These are phyloP conservation scores for Oxystoma pomonae DNA, from an alignment of 2,888 invertebrate genomes.

Conservation along the genomic window DNA sequence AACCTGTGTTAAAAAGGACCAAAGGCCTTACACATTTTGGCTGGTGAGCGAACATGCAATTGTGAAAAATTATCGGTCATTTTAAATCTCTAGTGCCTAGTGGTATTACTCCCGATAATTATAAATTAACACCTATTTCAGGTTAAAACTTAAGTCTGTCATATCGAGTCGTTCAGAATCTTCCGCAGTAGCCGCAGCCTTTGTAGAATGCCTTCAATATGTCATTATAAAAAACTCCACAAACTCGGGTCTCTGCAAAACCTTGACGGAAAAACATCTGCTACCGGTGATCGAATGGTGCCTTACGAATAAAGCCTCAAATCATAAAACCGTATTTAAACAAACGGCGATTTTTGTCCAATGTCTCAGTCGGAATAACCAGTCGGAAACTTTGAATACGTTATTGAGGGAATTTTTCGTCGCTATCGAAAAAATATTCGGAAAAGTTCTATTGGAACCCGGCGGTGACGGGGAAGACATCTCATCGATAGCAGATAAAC, in stretches of 20 bases:
- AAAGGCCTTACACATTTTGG: too few relatives aligned
- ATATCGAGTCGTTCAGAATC: conserved; percentile 64
- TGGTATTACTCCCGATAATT: too few relatives aligned
- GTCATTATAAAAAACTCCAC: conserved; percentile 52
- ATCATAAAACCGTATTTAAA: conserved; percentile 49
- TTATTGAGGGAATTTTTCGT: conserved; percentile 47
- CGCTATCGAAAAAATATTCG: conserved; percentile 41
- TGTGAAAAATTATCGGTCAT: too few relatives aligned
- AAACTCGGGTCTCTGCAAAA: conserved; percentile 46
- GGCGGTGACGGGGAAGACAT: conserved; percentile 30
- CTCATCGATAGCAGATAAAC: conserved; percentile 36
- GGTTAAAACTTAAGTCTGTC: conserved; percentile 58
- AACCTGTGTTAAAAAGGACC: too few relatives aligned
- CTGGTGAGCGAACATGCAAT: too few relatives aligned
- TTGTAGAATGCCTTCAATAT: conserved; percentile 72
- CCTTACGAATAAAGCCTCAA: conserved; percentile 43
- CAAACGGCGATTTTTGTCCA: conserved; percentile 52
- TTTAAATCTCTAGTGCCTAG: too few relatives aligned
- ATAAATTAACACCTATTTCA: too few relatives aligned
- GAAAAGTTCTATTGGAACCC: conserved; percentile 34
- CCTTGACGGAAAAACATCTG: conserved; percentile 46
- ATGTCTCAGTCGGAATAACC: conserved; percentile 54
- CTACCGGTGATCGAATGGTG: conserved; percentile 50
- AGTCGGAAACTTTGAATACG: conserved; percentile 39
- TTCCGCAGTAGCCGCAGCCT: conserved; percentile 61